Conservation (phyloP, 2,888 invertebrate genomes). For the Pristionchus exspectatus region DNA sequence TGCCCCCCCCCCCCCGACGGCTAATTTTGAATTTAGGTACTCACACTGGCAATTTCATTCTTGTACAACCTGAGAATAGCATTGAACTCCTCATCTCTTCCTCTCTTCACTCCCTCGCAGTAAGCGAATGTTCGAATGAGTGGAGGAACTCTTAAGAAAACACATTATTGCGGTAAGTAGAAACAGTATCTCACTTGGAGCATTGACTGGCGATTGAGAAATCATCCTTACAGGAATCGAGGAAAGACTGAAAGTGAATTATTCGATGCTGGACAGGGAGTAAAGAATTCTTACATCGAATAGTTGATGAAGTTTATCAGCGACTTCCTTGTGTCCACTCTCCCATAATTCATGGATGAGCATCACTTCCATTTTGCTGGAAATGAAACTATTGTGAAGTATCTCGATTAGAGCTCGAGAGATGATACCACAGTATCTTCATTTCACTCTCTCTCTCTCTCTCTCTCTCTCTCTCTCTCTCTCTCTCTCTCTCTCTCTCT, state of each 20-base stretch:
- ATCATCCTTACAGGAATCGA: constrained; percentile 56
- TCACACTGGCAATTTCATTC: constrained; percentile 36
- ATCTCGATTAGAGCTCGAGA: not conserved
- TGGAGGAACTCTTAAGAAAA: constrained; percentile 62
- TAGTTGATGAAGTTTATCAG: constrained; percentile 2
- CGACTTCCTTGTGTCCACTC: constrained; percentile 58
- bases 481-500: no score
- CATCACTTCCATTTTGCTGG: constrained; percentile 49
- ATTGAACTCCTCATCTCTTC: constrained; percentile 59
- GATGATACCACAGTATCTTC: not conserved
- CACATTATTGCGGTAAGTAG: no score
- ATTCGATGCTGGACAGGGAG: not conserved
- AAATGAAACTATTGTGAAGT: not conserved
- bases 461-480: no score
- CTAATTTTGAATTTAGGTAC: not conserved
- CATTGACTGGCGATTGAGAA: constrained; percentile 62
- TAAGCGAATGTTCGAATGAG: constrained; percentile 63
- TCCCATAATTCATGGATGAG: constrained; percentile 58
- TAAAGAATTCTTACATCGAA: not conserved
- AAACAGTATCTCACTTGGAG: constrained; percentile 56
- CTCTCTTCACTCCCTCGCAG: constrained; percentile 66
- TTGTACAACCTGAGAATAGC: constrained; percentile 10
- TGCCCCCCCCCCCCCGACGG: no score
- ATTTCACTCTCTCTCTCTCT: no score
- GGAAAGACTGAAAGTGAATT: constrained; percentile 56